Evolutionary conservation across 2,113 vertebrate genomes (phyloP).

Genomic region (Amphiprion ocellaris): DNA sequence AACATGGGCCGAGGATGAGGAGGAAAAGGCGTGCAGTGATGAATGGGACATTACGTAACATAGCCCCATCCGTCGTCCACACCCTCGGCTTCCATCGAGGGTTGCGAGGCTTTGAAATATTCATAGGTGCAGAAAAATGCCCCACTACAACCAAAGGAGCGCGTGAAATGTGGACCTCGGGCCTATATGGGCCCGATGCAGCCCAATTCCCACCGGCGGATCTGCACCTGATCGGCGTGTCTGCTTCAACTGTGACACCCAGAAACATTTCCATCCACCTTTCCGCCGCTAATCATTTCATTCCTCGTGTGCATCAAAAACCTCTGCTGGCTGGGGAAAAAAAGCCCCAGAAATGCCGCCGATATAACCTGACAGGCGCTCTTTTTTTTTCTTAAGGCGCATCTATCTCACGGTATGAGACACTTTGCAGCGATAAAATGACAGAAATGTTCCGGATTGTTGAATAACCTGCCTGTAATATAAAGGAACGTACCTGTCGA

Average conservation of each 20-base stretch:
- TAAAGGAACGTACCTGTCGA: constrained; percentile 55
- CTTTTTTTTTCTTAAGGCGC: constrained; percentile 18
- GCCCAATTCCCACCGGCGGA: constrained; percentile 20
- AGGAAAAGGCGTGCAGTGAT: constrained; percentile 63
- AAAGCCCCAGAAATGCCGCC: constrained; percentile 16
- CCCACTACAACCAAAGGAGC: neutral
- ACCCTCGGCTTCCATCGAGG: constrained; percentile 56
- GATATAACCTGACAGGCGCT: neutral
- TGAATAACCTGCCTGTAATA: neutral
- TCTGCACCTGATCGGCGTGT: constrained; percentile 56
- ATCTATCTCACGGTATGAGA: constrained; percentile 26
- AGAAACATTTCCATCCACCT: constrained; percentile 7
- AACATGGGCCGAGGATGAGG: constrained; percentile 55
- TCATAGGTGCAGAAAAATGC: constrained; percentile 21
- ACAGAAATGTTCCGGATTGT: neutral
- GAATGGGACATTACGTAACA: constrained; percentile 76
- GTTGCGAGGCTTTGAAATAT: constrained; percentile 58
- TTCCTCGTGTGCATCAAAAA: neutral
- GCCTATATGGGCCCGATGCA: constrained; percentile 63
- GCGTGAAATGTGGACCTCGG: neutral
- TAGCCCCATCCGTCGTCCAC: constrained; percentile 74
- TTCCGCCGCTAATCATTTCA: neutral
- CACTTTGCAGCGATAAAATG: neutral
- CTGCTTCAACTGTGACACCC: neutral
- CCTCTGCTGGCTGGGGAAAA: neutral